A percentile compares a stretch with the other conserved stretches of the same genome.
These are phyloP conservation scores for Phalacrocorax pelagicus DNA, from an alignment of 2,113 vertebrate genomes.

Conservation along the genomic window DNA sequence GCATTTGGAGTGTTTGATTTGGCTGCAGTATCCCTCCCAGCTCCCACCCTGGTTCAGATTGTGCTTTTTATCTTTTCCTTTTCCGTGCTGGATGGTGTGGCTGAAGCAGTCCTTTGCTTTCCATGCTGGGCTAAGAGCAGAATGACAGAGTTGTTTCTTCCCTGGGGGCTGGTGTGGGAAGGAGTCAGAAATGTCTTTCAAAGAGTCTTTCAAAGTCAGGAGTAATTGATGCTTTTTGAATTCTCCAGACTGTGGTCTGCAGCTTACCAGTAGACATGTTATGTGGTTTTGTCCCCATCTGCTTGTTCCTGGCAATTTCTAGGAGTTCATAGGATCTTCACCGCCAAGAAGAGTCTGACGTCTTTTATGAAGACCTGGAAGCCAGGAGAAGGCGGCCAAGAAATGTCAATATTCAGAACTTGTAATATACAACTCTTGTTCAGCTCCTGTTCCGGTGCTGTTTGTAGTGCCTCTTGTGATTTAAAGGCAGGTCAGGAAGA, in stretches of 20 bases:
- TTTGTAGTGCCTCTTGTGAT: background rate
- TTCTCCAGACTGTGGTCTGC: constrained; percentile 32
- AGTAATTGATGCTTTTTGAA: constrained; percentile 30
- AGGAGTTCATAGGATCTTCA: background rate
- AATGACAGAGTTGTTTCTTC: constrained; percentile 13
- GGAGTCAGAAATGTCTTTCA: constrained; percentile 22
- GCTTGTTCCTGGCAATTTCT: constrained; percentile 7
- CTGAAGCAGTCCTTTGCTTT: background rate
- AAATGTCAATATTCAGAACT: background rate
- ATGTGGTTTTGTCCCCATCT: constrained; percentile 44
- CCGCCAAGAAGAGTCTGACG: background rate
- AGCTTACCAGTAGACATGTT: constrained; percentile 22
- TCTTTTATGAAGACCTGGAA: constrained; percentile 22
- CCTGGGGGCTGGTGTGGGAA: background rate
- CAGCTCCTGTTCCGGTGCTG: background rate
- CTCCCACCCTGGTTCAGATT: constrained; percentile 17
- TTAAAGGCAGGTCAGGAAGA: background rate
- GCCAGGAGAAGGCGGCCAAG: background rate
- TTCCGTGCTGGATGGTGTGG: background rate
- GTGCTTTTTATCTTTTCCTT: constrained; percentile 16
- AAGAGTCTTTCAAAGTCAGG: constrained; percentile 11
- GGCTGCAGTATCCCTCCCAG: background rate
- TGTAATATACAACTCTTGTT: background rate
- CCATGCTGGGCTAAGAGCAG: background rate
- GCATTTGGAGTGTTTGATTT: constrained; percentile 53